Evolutionary conservation across 2,797 vertebrate genomes (phyloP).

Genomic region (Eupleurogrammus muticus): DNA sequence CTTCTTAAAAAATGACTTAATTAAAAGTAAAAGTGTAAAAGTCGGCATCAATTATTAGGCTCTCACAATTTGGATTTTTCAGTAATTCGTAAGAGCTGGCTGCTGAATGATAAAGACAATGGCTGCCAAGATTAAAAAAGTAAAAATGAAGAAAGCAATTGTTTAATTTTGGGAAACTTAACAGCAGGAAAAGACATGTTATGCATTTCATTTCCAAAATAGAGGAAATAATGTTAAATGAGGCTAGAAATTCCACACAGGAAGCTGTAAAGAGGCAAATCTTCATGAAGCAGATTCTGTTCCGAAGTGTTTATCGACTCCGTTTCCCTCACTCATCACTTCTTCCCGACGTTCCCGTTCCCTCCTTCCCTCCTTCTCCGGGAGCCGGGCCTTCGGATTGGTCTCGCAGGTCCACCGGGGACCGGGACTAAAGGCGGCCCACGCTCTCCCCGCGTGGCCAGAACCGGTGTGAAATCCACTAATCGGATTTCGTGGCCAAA

Average conservation of each 20-base stretch:
- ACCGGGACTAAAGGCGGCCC: constrained; percentile 71
- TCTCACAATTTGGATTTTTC: too few species aligned
- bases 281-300: background rate
- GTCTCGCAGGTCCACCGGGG: constrained; percentile 60
- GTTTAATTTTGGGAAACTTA: too few species aligned
- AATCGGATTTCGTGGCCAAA: constrained; percentile 84
- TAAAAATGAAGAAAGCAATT: too few species aligned
- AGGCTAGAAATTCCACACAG: background rate
- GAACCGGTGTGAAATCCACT: constrained; percentile 77
- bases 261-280: background rate
- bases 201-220: too few species aligned
- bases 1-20: too few species aligned
- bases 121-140: too few species aligned
- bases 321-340: constrained; percentile 46
- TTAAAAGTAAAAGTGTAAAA: too few species aligned
- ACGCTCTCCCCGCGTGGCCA: constrained; percentile 63
- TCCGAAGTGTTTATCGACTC: constrained; percentile 39
- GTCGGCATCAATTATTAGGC: too few species aligned
- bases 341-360: constrained; percentile 37
- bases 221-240: too few species aligned
- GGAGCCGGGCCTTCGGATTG: constrained; percentile 59
- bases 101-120: too few species aligned
- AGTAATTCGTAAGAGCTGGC: too few species aligned
- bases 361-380: constrained; percentile 46
- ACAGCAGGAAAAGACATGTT: too few species aligned